Percentiles rank a stretch among this genome's conserved stretches.
Evolutionary conservation across 2,888 invertebrate genomes (phyloP).

Genomic region (Odontomyia ornata): DNA sequence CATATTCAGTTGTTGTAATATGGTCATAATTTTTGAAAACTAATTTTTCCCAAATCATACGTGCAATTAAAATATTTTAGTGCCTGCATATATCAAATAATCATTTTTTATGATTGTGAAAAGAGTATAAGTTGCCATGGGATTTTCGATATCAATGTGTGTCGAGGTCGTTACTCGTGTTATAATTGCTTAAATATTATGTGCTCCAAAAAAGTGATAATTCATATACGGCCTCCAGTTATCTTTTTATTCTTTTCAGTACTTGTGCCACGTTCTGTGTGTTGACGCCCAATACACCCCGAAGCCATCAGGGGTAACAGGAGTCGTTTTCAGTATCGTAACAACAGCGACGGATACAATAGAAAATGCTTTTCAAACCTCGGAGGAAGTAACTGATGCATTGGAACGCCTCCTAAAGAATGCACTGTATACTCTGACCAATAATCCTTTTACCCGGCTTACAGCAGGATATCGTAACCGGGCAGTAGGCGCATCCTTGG

Average conservation of each 20-base stretch:
- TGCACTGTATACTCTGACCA: not conserved
- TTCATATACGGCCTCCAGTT: too few relatives aligned
- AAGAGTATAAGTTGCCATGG: too few relatives aligned
- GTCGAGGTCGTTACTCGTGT: too few relatives aligned
- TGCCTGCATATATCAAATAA: too few relatives aligned
- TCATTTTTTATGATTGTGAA: too few relatives aligned
- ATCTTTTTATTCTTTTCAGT: not conserved
- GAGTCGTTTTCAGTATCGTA: not conserved
- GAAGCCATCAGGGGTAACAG: constrained; percentile 5
- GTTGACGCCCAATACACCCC: not conserved
- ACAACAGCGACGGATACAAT: not conserved
- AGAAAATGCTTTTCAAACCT: not conserved
- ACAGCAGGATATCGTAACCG: constrained; percentile 16
- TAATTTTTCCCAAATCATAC: too few relatives aligned
- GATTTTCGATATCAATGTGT: too few relatives aligned
- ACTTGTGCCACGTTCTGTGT: not conserved
- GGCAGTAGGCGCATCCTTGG: constrained; percentile 13
- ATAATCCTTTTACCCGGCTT: constrained; percentile 13
- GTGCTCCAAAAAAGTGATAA: too few relatives aligned
- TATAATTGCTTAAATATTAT: too few relatives aligned
- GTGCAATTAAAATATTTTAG: too few relatives aligned
- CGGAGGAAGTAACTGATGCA: not conserved
- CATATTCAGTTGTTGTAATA: too few relatives aligned
- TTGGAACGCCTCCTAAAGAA: not conserved
- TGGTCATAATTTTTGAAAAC: too few relatives aligned